A percentile compares a stretch with the other conserved stretches of the same genome.
phyloP scores from a whole-genome alignment of 2,888 invertebrate species.

The Drosophila algonquin region DNA sequence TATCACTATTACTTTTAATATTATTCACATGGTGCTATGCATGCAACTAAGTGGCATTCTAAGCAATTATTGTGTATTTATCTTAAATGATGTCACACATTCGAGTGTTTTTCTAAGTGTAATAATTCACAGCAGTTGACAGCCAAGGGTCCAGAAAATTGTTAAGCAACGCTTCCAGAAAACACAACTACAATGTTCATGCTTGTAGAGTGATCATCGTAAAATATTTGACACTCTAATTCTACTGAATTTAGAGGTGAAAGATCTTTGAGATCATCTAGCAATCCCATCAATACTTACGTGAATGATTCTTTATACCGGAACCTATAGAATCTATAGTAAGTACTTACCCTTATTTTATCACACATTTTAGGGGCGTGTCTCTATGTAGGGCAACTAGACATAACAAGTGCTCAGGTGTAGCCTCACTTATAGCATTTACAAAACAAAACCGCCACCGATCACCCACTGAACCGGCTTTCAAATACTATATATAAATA shows the following conservation, averaged over 20 bases:
- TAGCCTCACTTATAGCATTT: not conserved
- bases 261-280: no score
- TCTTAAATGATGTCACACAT: not conserved
- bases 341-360: not conserved
- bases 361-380: not conserved
- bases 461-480: slow-evolving; percentile 41
- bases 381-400: not conserved
- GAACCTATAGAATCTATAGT: not conserved
- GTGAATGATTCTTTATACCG: not conserved
- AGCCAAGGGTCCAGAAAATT: not conserved
- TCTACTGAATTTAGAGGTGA: no score
- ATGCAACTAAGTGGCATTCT: no score
- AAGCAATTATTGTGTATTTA: no score
- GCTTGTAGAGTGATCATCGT: not conserved
- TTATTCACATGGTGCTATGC: no score
- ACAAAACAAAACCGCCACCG: not conserved
- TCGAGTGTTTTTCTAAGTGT: not conserved
- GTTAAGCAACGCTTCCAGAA: not conserved
- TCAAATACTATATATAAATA: slow-evolving; percentile 8
- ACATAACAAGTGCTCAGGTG: not conserved
- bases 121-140: not conserved
- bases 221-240: not conserved
- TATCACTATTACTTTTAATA: not conserved
- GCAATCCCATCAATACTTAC: no score
- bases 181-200: not conserved